Base-by-base conservation (phyloP, 1,140 invertebrate genomes). In the Kradibia gibbosae region DNA sequence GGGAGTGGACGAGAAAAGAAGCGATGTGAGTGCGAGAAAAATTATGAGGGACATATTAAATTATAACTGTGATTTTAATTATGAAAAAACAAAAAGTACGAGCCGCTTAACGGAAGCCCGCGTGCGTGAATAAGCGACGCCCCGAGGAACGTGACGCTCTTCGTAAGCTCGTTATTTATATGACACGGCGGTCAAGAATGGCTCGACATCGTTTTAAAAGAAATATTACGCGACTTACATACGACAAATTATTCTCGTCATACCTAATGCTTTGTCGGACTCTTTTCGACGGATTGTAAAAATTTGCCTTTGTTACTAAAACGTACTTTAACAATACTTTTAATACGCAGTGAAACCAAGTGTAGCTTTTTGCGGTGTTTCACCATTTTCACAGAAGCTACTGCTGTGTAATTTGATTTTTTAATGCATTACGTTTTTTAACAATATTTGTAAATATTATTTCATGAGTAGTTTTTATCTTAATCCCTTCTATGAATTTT, bases 41-140 rank as follows among this genome's bases (percentile, higher is more conserved):
- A 87, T 89, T 87, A 86, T 85, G 84, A 85, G 83, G 83, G 65
- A 53, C 82, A 87, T 87, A 89, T 89, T 89, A 88, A 88, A 89
- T 89, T 89, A 89, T 87, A 86, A 86, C 85, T 86, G 83, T 82
- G 84, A 88, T 86, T 90, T 89, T 89, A 89, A 89, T 89, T 90
- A 87, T 85, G 85, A 67, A 85, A 87, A 77, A 67, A 82, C 48
- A 82, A 82, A 77, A n/a, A 55, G 34, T 11, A 3, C n/a, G 0
- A 48, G n/a, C n/a, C 28, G 28, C 3, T 2, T 4, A 8, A 65
- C 31, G 60, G 60, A 65, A 17, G 7, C 5, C 17, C 34, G 34
- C 62, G 62, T 39, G 62, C 62, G 34, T 67, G 62, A 67, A 67
- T 17, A n/a, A 39, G 62, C 34, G 20, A 20, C 15, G 25, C 17